phyloP scores from a whole-genome alignment of 2,888 invertebrate species.

The Leptinotarsa tumamoca region DNA sequence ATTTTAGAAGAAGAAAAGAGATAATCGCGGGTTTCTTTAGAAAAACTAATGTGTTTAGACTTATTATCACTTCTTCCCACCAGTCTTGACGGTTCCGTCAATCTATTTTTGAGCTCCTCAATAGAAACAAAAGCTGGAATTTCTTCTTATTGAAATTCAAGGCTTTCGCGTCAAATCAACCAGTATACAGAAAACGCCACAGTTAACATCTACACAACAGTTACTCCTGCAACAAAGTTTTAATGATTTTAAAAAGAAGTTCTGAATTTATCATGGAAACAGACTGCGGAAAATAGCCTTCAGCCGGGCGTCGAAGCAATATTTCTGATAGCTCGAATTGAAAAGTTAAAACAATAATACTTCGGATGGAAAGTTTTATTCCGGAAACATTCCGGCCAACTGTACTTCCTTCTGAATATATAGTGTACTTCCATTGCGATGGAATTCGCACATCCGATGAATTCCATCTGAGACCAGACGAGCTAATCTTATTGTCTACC shows the following conservation, averaged over 20 bases:
- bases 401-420: conserved; percentile 15
- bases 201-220: neutral
- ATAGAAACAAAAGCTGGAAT: neutral
- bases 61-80: neutral
- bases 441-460: conserved; percentile 29
- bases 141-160: neutral
- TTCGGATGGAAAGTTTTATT: conserved; percentile 33
- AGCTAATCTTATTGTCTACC: conserved; percentile 35
- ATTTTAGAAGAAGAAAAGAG: no score
- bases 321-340: conserved; percentile 26
- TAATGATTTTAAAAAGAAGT: conserved; percentile 21
- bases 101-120: neutral
- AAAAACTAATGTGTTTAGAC: no score
- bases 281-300: conserved; percentile 13
- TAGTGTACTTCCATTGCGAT: conserved; percentile 23
- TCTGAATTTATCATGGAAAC: conserved; percentile 22
- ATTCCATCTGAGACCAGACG: conserved; percentile 29
- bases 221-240: conserved; percentile 5
- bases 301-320: conserved; percentile 10
- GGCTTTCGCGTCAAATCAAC: neutral
- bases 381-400: conserved; percentile 23
- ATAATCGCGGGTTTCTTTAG: no score
- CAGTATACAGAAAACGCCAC: neutral
- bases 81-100: neutral
- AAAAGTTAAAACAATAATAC: conserved; percentile 36